Evolutionary conservation across 2,888 invertebrate species (phyloP).

Genomic region (Tenthredo scrophulariae): DNA sequence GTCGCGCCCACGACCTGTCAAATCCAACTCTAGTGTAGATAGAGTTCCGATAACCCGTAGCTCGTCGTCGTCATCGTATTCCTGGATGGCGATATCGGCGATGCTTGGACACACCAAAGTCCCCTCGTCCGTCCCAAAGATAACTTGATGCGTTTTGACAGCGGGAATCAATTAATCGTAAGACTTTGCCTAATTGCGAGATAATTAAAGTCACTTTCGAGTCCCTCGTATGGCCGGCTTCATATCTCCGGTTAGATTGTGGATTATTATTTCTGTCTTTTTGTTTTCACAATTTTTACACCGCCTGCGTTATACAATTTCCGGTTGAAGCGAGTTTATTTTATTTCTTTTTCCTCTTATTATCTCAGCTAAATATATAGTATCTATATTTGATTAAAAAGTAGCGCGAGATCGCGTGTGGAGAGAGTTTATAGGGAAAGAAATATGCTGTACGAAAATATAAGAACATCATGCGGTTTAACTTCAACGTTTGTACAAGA

Average conservation of each 20-base stretch:
- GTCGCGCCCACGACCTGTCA: conserved; percentile 48
- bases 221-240: not conserved
- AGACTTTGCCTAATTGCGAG: conserved; percentile 49
- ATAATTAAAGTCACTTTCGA: conserved; percentile 45
- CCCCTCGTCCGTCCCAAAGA: not conserved
- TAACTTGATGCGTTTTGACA: conserved; percentile 39
- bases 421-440: not conserved
- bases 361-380: not conserved
- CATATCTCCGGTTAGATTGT: not conserved
- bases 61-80: conserved; percentile 5
- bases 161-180: conserved; percentile 41
- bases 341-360: not conserved
- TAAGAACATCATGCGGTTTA: not conserved
- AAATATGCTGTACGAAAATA: conserved; percentile 24
- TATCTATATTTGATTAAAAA: not conserved
- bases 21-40: conserved; percentile 47
- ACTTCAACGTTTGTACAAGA: not conserved
- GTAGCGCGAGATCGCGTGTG: not conserved
- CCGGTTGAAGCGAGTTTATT: not conserved
- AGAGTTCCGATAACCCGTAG: conserved; percentile 37
- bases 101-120: not conserved
- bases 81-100: conserved; percentile 19
- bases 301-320: not conserved
- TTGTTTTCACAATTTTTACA: not conserved
- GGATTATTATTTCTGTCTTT: not conserved